Evolutionary conservation across 1,140 invertebrate genomes (phyloP), one percentile per base, ranked within the genome.

Genomic region (Brachionus rotundiformis): DNA sequence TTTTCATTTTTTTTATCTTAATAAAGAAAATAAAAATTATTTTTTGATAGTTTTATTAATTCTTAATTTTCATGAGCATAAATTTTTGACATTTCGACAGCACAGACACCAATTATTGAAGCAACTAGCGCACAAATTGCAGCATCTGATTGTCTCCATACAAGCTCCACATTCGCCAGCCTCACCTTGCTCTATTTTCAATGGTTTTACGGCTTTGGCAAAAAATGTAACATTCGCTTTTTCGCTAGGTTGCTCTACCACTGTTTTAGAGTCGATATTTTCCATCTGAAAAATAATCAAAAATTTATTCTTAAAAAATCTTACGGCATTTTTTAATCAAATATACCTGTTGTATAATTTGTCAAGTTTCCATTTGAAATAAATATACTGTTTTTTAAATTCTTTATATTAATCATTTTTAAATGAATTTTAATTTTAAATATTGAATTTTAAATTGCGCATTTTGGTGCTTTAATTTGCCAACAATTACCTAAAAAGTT

Each of bases 61-160:
- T 63, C 11, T 29, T 3, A 33, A 63, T 29, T 29, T 33, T 33
- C 36, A 68, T 16, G 29, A 33, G 19, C 63, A 68, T 19, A 31
- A 33, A 68, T 68, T 68, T 68, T 36, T 33, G 36, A 68, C 33
- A 68, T 68, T 68, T 2, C 63, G 27, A 36, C 63, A 68, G 36
- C 63, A 68, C n/a, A 68, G n/a, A 19, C 63, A 68, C 63, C 63
- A 68, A 36, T 68, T 68, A 68, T 68, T 68, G 16, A 68, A 68
- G 16, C 63, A 68, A 36, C 63, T 68, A 6, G 63, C 63, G 33
- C 63, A 68, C 36, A 68, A 23, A 36, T 68, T 68, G 36, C 63
- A 68, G 31, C 63, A 68, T 19, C 29, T 16, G 7, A 68, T 19
- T 19, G 63, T 36, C 33, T 68, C 63, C 1, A 68, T 13, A 36